Base-by-base conservation (phyloP, 2,888 invertebrate species). In the Embidobia sp. region DNA sequence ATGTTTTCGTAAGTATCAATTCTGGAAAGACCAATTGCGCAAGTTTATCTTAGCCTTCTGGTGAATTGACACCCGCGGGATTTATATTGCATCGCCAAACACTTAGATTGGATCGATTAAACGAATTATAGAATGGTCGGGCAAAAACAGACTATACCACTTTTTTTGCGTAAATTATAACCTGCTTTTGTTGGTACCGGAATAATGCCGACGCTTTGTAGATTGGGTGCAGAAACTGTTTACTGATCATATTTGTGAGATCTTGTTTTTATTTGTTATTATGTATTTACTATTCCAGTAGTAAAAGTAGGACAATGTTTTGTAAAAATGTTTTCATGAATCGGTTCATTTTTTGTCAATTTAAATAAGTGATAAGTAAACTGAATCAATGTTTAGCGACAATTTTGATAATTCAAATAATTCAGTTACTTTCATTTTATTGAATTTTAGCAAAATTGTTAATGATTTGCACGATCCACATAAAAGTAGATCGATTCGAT, bases 11-110 rank as follows among this genome's bases (percentile, higher is more conserved):
- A 64, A 51, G 42, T 64, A 31, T 51, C 22, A 51, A 42, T 42
- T 51, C 64, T 33, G 51, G 40, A 64, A 51, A 19, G 64, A 44
- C 15, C 51, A 51, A 3, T 64, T 64, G 64, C 42, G 64, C 31
- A 64, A 31, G n/a, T n/a, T 42, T 0, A 48, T 37, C 29, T 44
- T n/a, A 33, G 18, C 18, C 46, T 31, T 46, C 8, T 55, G 37
- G 16, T 10, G 35, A 46, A 46, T 35, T 46, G 59, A 46, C 46
- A 46, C 33, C 35, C 26, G 46, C 46, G 8, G 33, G 31, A 57
- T 57, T 42, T 29, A 53, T 42, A 29, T 11, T 40, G 29, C 55
- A 29, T 8, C 11, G 55, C 42, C n/a, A 6, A 19, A 29, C 3
- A 37, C 42, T 55, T 42, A 42, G 55, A 40, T 42, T 8, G 18